Evolutionary conservation across 2,113 vertebrate genomes (phyloP), one percentile per base, ranked within the genome.

Genomic region (Haplochromis burtoni): DNA sequence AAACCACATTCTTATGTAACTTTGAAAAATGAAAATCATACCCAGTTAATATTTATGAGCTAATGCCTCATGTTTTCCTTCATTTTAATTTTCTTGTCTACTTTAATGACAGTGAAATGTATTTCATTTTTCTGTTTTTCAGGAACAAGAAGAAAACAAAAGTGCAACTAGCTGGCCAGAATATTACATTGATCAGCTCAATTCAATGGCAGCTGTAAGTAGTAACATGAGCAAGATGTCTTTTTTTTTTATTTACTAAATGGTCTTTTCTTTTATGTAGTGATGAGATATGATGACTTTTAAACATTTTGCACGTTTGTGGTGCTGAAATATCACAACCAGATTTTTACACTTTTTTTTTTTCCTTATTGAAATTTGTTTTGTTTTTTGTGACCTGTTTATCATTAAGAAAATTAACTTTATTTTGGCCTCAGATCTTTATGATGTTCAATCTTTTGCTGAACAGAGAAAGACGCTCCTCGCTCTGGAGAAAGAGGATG

Each of bases 101-200:
- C 8, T 51, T 71, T 11, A 31, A 59, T 49, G 10, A 16, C 21
- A 66, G 5, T 10, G 40, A 31, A 61, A 3, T 21, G 5, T 85
- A 29, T 7, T 53, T 53, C 2, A 51, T 53, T 79, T 86, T 11
- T 89, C n/a, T 83, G 17, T 84, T 81, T 93, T 89, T 66, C 94
- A 99, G 99, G 99, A 99, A 93, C 98, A 99, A 94, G 98, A 99
- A 96, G 98, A 99, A 96, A 98, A 99, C 86, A 99, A 99, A 97
- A 97, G 98, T 95, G 99, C 99, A 45, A 99, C 98, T 81, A 99
- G 98, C 92, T 99, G 99, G 99, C 99, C 99, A 0, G 99, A 99
- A 90, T 99, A 97, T 95, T 99, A 99, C 95, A 99, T 99, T 0
- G 98, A 99, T 95, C 98, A 99, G 94, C 97, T 99, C 85, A 99